Evolutionary conservation across 2,888 invertebrate genomes (phyloP), one percentile per base, ranked within the genome.

Genomic region (Acanthosepion lycidas): DNA sequence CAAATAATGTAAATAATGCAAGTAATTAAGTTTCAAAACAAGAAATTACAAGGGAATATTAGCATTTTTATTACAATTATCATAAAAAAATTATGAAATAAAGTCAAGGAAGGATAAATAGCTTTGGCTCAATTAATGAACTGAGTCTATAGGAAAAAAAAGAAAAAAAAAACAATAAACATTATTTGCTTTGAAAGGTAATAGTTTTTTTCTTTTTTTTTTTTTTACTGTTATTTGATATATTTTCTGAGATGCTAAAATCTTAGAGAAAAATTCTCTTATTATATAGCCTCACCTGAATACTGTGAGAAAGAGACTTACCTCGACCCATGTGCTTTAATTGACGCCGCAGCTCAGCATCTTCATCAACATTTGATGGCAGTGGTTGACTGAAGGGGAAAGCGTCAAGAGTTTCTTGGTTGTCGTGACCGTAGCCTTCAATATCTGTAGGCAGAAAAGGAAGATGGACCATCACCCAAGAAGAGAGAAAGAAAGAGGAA

Each of bases 271-370:
- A 94, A 0, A 94, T 42, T 33, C 28, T 42, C 42, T 78, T 33
- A 5, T 48, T 48, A 9, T 42, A 26, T 28, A 6, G 20, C 59
- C 20, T 23, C 59, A 59, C 59, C 20, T 51, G 51, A 8, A 18
- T 59, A 59, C 23, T 6, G 59, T 59, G 59, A 23, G 42, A 15
- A 20, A 92, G 28, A 91, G n/a, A 96, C 96, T 94, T 95, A 97
- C 97, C 96, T 96, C 96, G 96, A 5, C 97, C 97, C 97, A 97
- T 97, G 94, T 97, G 96, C 94, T 96, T 96, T 33, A 97, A 95
- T 94, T 97, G 97, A 94, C 96, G 95, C 64, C 97, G 94, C 49
- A 97, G 95, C 94, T 97, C 97, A 9, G 96, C 96, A 95, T 97
- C 96, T 28, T 96, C 96, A 49, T 95, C 95, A 48, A 95, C 96